Percentiles rank a stretch among this genome's conserved stretches.
These are phyloP conservation scores for Poliocrania exsul DNA, from an alignment of 2,797 vertebrate genomes.

Conservation along the genomic window DNA sequence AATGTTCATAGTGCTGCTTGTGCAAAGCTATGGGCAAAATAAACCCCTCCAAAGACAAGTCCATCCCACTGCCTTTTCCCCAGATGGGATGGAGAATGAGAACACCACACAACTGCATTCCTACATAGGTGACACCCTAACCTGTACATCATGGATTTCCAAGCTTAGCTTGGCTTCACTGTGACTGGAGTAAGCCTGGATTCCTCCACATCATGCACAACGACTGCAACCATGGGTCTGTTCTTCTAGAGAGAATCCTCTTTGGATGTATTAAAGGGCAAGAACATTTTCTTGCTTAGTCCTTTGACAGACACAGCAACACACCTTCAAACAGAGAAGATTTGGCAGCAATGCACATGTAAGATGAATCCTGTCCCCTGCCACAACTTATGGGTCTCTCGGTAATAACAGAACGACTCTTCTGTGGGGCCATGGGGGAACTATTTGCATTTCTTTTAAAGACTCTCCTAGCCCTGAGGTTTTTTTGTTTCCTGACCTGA, in stretches of 20 bases:
- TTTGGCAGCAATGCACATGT: background rate
- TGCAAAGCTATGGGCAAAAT: background rate
- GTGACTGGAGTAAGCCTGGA: background rate
- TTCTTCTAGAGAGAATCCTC: background rate
- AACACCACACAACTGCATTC: background rate
- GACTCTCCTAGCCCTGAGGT: background rate
- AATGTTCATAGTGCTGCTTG: background rate
- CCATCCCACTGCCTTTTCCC: background rate
- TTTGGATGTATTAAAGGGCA: background rate
- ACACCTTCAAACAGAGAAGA: background rate
- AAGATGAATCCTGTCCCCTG: background rate
- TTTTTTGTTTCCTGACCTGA: background rate
- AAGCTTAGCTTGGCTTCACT: background rate
- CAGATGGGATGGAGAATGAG: background rate
- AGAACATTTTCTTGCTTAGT: background rate
- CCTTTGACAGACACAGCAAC: background rate
- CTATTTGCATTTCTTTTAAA: background rate
- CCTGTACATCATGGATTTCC: background rate
- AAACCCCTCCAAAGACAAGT: background rate
- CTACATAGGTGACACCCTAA: background rate
- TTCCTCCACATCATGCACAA: background rate
- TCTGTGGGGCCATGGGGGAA: background rate
- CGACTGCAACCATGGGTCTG: background rate
- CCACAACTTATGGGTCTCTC: background rate
- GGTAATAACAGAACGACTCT: background rate